Conservation (phyloP, 1,140 invertebrate genomes). For the Wiebesia pumilae region DNA sequence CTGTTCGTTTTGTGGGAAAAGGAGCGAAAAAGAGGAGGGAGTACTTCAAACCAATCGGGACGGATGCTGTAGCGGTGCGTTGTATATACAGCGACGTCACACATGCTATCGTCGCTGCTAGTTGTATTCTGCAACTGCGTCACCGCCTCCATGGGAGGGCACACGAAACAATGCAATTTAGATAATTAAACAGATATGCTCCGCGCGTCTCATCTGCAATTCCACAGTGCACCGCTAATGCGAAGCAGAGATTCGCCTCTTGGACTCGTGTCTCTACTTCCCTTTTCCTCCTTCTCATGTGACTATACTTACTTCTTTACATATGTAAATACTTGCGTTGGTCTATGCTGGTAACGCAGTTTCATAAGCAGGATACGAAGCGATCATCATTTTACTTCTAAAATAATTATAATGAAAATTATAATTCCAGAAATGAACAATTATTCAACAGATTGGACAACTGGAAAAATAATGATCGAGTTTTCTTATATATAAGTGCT, state of each 20-base stretch:
- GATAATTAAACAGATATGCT: constrained; percentile 66
- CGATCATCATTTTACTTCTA: neutral
- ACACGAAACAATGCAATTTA: constrained; percentile 64
- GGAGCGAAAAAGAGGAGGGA: neutral
- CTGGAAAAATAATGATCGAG: neutral
- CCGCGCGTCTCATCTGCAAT: constrained; percentile 30
- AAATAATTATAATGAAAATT: neutral
- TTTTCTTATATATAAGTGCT: neutral
- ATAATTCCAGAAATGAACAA: neutral
- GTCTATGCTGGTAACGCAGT: neutral
- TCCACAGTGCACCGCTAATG: constrained; percentile 22
- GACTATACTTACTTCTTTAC: neutral
- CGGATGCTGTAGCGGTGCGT: constrained; percentile 10
- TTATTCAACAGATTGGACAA: neutral
- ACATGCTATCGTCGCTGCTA: constrained; percentile 47
- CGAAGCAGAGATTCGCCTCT: constrained; percentile 29
- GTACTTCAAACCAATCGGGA: constrained; percentile 34
- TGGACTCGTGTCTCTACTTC: constrained; percentile 41
- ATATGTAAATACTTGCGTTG: neutral
- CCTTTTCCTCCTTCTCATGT: neutral
- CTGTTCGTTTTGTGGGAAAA: constrained; percentile 36
- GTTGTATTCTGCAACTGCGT: constrained; percentile 4
- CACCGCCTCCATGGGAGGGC: constrained; percentile 9
- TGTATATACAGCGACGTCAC: constrained; percentile 22
- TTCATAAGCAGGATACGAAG: neutral